Evolutionary conservation across 2,888 invertebrate species (phyloP).

Genomic region (Pyrocoelia pectoralis): DNA sequence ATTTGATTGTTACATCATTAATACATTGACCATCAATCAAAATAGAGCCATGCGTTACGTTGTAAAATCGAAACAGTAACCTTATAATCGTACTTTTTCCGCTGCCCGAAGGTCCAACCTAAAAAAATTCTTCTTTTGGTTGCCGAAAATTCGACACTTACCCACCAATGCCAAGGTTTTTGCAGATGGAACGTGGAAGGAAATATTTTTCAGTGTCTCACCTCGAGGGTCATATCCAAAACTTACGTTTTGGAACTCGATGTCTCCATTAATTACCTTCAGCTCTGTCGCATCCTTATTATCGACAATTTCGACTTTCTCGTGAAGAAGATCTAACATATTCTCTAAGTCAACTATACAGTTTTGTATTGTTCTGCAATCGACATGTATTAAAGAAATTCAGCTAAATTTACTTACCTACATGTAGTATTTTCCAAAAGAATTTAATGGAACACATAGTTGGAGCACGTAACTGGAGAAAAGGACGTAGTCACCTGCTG

Average conservation of each 20-base stretch:
- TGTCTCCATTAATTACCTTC: constrained; percentile 71
- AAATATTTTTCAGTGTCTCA: constrained; percentile 77
- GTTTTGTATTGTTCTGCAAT: constrained; percentile 88
- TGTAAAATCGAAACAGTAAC: constrained; percentile 96
- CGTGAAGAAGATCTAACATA: constrained; percentile 94
- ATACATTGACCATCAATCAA: constrained; percentile 91
- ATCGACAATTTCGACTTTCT: constrained; percentile 88
- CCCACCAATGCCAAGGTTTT: constrained; percentile 82
- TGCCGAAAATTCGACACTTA: constrained; percentile 33
- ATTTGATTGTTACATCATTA: constrained; percentile 82
- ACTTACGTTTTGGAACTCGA: constrained; percentile 89
- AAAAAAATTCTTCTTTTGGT: constrained; percentile 46
- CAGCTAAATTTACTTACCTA: constrained; percentile 52
- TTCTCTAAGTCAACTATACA: constrained; percentile 99
- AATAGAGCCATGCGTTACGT: constrained; percentile 88
- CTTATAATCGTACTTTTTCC: constrained; percentile 98
- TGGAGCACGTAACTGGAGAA: constrained; percentile 95
- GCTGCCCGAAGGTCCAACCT: constrained; percentile 87
- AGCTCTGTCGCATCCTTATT: constrained; percentile 80
- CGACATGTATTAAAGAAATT: constrained; percentile 24
- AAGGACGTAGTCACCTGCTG: constrained; percentile 95
- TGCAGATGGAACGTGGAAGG: constrained; percentile 81
- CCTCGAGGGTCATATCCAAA: constrained; percentile 89
- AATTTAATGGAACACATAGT: constrained; percentile 94
- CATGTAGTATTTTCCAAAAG: constrained; percentile 98